Base-by-base conservation (phyloP, 2,113 vertebrate genomes). In the Cryptotis parvus region DNA sequence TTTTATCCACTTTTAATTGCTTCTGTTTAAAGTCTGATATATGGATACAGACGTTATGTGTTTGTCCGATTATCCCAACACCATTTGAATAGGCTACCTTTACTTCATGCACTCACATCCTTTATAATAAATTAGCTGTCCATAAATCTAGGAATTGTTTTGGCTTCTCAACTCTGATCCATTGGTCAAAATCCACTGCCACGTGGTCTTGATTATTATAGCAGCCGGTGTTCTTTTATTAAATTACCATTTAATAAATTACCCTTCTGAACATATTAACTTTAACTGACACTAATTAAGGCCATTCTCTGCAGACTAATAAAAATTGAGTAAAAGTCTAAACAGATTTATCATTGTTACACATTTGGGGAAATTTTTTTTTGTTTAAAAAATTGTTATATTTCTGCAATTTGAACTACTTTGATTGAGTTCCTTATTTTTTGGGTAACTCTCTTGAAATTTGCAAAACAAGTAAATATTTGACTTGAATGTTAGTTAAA, bases 401-500 rank as follows among this genome's bases (percentile, higher is more conserved):
- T 86, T 82, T 75, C 33, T 77, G 55, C 45, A 81, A 11, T 33
- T 72, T 92, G 58, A 91, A 66, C 16, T 82, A 39, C 14, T 39
- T 70, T 77, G 26, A 24, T 61, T 78, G 0, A 66, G 39, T 63
- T 70, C 12, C 80, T 39, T 77, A 41, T 1, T 8, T 81, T 72
- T 92, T 73, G 66, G 52, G 87, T 35, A 81, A 14, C 49, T 65
- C 86, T n/a, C 35, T 43, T 86, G 82, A 90, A 82, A 72, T 66
- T 78, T 73, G 73, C 2, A 65, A 66, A 66, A 61, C 8, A 77
- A 68, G 18, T 61, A 45, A 24, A 74, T 3, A 9, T 33, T 90
- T 84, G 3, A 8, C 87, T 90, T 78, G 78, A 87, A 74, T 92
- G 66, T 68, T 79, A 41, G 68, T 91, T 83, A 83, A 61, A 84